These are phyloP conservation scores for Holothuria glaberrima DNA, from an alignment of 35 echinoderm and acorn worm genomes.

Conservation along the genomic window DNA sequence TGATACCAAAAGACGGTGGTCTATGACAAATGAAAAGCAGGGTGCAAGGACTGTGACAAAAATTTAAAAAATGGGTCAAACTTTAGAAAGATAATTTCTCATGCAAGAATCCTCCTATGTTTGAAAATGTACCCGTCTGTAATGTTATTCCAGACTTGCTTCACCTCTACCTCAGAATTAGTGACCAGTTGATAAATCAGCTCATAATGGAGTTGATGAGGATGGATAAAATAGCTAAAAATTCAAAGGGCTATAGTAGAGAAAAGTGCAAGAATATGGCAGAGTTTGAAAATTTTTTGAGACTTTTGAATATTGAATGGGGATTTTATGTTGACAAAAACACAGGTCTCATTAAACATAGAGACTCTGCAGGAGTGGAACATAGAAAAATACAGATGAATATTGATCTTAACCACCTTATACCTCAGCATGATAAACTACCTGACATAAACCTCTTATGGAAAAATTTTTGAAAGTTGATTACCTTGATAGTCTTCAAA, in stretches of 20 bases:
- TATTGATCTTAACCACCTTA: too few relatives aligned
- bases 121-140: not conserved
- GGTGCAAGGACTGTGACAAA: conserved; percentile 29
- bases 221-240: too few relatives aligned
- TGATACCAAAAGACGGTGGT: conserved; percentile 19
- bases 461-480: too few relatives aligned
- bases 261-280: not conserved
- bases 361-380: too few relatives aligned
- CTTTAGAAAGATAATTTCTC: not conserved
- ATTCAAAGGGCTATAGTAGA: too few relatives aligned
- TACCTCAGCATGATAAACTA: too few relatives aligned
- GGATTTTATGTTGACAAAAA: too few relatives aligned
- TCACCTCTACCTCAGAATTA: not conserved
- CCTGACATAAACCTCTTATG: too few relatives aligned
- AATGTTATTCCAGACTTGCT: conserved; percentile 27
- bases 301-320: too few relatives aligned
- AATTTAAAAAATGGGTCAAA: not conserved
- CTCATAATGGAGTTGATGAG: not conserved
- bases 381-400: too few relatives aligned
- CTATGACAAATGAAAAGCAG: conserved; percentile 22
- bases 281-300: not conserved
- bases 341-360: too few relatives aligned
- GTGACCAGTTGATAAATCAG: conserved; percentile 34
- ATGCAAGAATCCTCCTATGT: not conserved
- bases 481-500: too few relatives aligned